These are phyloP conservation scores for Tribolium freemani DNA, from an alignment of 2,888 invertebrate species.

Conservation along the genomic window DNA sequence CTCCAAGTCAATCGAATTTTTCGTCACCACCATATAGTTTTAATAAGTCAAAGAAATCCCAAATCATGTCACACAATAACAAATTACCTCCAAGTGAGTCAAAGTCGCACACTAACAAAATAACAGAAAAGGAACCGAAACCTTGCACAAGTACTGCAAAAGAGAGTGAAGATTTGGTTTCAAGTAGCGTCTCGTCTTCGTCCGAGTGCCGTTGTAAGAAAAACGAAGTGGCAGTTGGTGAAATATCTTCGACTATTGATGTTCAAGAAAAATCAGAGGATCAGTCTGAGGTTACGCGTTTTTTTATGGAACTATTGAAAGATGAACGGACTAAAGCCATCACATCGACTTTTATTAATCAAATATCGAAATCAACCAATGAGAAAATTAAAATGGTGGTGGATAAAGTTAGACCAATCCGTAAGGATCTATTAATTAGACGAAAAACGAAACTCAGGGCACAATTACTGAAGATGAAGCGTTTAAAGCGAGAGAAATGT, in stretches of 20 bases:
- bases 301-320: conserved; percentile 24
- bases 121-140: conserved; percentile 13
- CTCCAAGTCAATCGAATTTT: too few species aligned
- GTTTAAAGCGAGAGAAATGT: conserved; percentile 47
- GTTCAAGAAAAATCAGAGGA: conserved; percentile 37
- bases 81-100: too few species aligned
- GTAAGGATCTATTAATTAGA: too few species aligned
- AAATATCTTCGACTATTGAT: conserved; percentile 42
- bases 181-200: conserved; percentile 17
- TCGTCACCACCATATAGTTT: too few species aligned
- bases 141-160: conserved; percentile 20
- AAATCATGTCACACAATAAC: too few species aligned
- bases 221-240: conserved; percentile 10
- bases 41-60: too few species aligned
- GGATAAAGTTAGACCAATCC: conserved; percentile 10
- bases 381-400: conserved; percentile 36
- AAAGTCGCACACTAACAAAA: too few species aligned
- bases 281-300: conserved; percentile 25
- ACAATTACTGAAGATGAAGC: too few species aligned
- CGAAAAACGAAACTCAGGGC: conserved; percentile 25
- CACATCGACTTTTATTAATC: conserved; percentile 30
- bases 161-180: background rate
- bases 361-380: conserved; percentile 33
- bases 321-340: conserved; percentile 32
- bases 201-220: conserved; percentile 13